phyloP scores from a whole-genome alignment of 2,797 vertebrate species.

The Pithecia hirsuta region DNA sequence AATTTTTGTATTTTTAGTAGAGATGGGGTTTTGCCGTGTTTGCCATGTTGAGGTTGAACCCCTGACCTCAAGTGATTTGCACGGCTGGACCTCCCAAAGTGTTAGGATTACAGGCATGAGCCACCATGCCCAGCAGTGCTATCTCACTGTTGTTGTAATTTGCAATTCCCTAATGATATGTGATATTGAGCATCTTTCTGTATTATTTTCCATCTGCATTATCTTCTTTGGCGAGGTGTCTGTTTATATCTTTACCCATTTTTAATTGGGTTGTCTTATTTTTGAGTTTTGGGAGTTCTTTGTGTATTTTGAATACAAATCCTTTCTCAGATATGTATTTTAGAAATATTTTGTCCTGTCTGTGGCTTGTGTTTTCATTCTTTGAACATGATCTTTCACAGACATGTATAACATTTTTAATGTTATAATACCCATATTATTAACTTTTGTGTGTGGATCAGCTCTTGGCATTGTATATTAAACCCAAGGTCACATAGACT shows the following conservation, averaged over 20 bases:
- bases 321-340: neutral
- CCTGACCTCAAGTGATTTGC: no score
- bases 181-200: neutral
- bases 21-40: no score
- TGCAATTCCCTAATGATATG: neutral
- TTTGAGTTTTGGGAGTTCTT: neutral
- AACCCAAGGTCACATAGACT: neutral
- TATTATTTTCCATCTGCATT: neutral
- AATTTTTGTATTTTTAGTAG: no score
- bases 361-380: neutral
- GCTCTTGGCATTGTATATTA: neutral
- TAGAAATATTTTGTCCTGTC: neutral
- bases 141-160: neutral
- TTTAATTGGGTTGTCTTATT: neutral
- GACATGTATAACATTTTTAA: neutral
- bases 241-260: neutral
- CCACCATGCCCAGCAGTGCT: neutral
- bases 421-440: neutral
- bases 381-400: neutral
- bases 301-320: neutral
- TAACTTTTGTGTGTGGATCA: neutral
- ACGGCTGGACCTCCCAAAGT: no score
- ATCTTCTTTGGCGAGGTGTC: neutral
- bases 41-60: no score
- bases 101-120: no score